phyloP scores from a whole-genome alignment of 2,888 invertebrate genomes.

The Geotrupes spiniger region DNA sequence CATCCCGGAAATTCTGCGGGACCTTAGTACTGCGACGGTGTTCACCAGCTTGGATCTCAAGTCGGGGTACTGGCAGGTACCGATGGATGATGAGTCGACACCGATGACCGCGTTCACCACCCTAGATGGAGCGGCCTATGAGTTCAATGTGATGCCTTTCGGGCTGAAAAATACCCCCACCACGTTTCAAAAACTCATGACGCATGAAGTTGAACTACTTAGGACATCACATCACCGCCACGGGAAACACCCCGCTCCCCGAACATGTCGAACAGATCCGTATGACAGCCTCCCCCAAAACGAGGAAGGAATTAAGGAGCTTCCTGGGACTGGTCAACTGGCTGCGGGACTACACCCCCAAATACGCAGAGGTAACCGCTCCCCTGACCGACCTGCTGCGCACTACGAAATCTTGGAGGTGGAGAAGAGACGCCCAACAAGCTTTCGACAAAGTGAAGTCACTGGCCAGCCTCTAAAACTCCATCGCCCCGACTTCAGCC shows the following conservation, averaged over 20 bases:
- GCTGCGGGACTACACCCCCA: not conserved
- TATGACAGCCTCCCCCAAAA: not conserved
- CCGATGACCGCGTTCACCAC: not conserved
- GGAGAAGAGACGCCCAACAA: not conserved
- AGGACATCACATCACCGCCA: not conserved
- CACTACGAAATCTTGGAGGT: not conserved
- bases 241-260: not conserved
- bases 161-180: too few species aligned
- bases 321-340: too few species aligned
- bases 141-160: too few species aligned
- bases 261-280: not conserved
- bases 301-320: not conserved
- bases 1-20: not conserved
- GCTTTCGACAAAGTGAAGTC: not conserved
- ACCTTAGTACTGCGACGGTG: not conserved
- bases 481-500: not conserved
- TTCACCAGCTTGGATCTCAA: not conserved
- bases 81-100: not conserved
- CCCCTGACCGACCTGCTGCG: not conserved
- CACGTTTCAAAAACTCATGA: not conserved
- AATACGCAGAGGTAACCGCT: not conserved
- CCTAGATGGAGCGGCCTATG: not conserved
- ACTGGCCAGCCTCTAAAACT: not conserved
- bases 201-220: not conserved
- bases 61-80: too few species aligned